Conservation (phyloP, 35 echinoderm and acorn worm genomes). For the Strongylocentrotus purpuratus region DNA sequence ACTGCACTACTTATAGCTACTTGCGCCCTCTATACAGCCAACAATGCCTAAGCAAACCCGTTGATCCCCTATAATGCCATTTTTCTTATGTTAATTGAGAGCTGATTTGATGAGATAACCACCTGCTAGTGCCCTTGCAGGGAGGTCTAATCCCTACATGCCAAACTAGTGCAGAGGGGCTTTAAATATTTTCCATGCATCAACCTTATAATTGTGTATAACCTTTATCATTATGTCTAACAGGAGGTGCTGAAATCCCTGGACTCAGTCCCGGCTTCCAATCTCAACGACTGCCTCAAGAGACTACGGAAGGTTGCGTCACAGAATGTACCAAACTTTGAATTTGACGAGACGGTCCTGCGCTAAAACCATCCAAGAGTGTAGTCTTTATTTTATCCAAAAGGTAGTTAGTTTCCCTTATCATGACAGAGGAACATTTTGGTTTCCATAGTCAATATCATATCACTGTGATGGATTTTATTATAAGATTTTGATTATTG, state of each 20-base stretch:
- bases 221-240: neutral
- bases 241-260: constrained; percentile 68
- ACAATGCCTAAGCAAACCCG: no score
- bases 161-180: no score
- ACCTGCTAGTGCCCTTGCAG: no score
- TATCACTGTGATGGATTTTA: no score
- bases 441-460: neutral
- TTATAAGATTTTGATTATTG: neutral
- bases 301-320: constrained; percentile 80
- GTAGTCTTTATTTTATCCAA: neutral
- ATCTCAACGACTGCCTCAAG: constrained; percentile 79
- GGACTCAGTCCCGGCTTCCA: constrained; percentile 80
- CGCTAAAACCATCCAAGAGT: constrained; percentile 17
- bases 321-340: constrained; percentile 67
- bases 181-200: neutral
- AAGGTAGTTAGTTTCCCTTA: neutral
- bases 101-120: no score
- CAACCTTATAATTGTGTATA: neutral
- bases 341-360: constrained; percentile 85
- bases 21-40: no score
- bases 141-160: no score
- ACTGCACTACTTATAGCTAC: no score
- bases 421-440: neutral
- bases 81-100: no score
- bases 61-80: no score